Base-by-base conservation (phyloP, 1,140 invertebrate genomes). In the Monomorium pharaonis region DNA sequence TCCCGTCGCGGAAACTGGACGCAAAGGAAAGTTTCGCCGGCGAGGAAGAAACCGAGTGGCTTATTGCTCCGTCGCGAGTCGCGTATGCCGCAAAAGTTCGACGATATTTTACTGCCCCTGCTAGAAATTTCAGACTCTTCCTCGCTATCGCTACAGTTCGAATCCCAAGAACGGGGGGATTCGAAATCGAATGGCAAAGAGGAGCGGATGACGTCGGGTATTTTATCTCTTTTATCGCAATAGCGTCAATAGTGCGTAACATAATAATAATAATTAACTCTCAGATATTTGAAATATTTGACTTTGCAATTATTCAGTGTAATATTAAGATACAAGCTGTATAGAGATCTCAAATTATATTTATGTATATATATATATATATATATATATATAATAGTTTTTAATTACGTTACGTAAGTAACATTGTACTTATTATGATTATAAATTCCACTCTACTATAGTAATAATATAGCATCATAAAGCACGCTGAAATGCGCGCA, bases 41-140 rank as follows among this genome's bases (percentile, higher is more conserved):
- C 24, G 63, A 14, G 56, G 69, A 85, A 65, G 49, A 85, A 88
- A 56, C 65, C 60, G 60, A 69, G 60, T 70, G 49, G 58, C 65
- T 56, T 21, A 58, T 30, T 33, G 76, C 60, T 72, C 58, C 42
- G 33, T 60, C 56, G 54, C 27, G 67, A 56, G 21, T 37, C 76
- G 58, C 72, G 24, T 72, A 12, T 30, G 60, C 33, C 65, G 58
- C 47, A 21, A 47, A 90, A 90, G 67, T 89, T 90, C 14, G 4
- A 12, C 69, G 37, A 90, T 89, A 90, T 87, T 87, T 89, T 70
- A 84, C 18, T 60, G 60, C 51, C 54, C 4, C 30, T n/a, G 3
- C 37, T 75, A 51, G 63, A 70, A 60, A 58, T 72, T 63, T 42
- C 58, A 42, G 21, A 42, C 54, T 56, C 67, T 62, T 44, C 58